A percentile compares a stretch with the other conserved stretches of the same genome.
Evolutionary conservation across 2,797 vertebrate genomes (phyloP).

Genomic region (Threskiornis aethiopicus): DNA sequence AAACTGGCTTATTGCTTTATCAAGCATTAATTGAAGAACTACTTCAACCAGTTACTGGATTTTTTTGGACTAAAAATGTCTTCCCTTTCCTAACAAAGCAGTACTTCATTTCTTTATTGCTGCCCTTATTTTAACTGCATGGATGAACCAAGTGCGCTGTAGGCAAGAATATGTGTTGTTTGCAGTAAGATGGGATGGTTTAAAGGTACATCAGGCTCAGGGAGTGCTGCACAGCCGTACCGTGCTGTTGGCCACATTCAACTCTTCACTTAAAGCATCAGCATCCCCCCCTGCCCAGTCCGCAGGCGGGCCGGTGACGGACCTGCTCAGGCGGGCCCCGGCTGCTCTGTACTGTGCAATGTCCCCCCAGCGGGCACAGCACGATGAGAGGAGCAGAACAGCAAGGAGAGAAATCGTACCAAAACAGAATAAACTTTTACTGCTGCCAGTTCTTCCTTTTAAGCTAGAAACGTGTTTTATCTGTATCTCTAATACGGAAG

Average conservation of each 20-base stretch:
- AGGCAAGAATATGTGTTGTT: not conserved
- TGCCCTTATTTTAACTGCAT: not conserved
- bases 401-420: not conserved
- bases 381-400: accelerated
- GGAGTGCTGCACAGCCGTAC: not conserved
- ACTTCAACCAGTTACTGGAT: not conserved
- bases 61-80: not conserved
- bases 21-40: slow-evolving; percentile 37
- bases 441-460: not conserved
- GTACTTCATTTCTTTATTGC: not conserved
- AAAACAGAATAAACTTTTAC: not conserved
- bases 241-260: not conserved
- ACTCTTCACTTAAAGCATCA: not conserved
- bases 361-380: not conserved
- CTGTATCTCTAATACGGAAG: not conserved
- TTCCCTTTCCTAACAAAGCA: not conserved
- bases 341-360: accelerated
- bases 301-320: not conserved
- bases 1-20: slow-evolving; percentile 4
- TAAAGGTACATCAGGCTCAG: not conserved
- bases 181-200: not conserved
- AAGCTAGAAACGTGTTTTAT: not conserved
- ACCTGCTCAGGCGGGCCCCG: not conserved
- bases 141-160: not conserved
- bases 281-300: accelerated